phyloP scores from a whole-genome alignment of 2,888 invertebrate genomes.

The Psylliodes chrysocephalus region DNA sequence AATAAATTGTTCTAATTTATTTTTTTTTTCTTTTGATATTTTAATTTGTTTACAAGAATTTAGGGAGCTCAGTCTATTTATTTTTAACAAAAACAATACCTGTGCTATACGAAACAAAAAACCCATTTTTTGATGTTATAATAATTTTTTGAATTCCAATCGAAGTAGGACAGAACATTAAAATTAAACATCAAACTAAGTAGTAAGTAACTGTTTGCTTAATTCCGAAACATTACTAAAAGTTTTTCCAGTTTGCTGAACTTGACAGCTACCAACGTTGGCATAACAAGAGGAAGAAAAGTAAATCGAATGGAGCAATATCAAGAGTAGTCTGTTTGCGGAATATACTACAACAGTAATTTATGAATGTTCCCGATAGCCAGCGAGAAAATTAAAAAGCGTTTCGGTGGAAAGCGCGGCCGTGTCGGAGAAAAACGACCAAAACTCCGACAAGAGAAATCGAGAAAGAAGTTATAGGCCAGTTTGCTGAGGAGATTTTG shows the following conservation, averaged over 20 bases:
- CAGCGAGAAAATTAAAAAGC: conserved; percentile 50
- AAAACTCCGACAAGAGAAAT: conserved; percentile 50
- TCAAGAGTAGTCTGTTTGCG: conserved; percentile 43
- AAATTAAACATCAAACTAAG: too few species aligned
- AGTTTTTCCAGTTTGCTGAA: conserved; percentile 7
- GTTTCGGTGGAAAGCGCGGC: conserved; percentile 34
- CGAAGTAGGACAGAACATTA: too few species aligned
- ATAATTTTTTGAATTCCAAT: too few species aligned
- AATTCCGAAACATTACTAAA: neutral
- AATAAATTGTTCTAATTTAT: too few species aligned
- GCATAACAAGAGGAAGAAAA: conserved; percentile 32
- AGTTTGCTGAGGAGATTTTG: neutral
- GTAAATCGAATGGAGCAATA: conserved; percentile 40
- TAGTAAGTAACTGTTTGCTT: too few species aligned
- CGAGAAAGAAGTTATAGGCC: conserved; percentile 50
- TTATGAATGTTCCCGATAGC: conserved; percentile 46
- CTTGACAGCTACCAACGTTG: neutral
- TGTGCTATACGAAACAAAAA: too few species aligned
- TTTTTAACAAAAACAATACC: too few species aligned
- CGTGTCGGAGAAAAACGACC: conserved; percentile 46
- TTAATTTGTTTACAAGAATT: too few species aligned
- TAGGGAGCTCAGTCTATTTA: too few species aligned
- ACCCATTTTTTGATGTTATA: too few species aligned
- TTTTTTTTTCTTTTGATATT: too few species aligned
- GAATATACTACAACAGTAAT: conserved; percentile 45